Percentiles rank a stretch among this genome's conserved stretches.
phyloP scores from a whole-genome alignment of 2,113 vertebrate species.

The Rhinolophus ferrumequinum region DNA sequence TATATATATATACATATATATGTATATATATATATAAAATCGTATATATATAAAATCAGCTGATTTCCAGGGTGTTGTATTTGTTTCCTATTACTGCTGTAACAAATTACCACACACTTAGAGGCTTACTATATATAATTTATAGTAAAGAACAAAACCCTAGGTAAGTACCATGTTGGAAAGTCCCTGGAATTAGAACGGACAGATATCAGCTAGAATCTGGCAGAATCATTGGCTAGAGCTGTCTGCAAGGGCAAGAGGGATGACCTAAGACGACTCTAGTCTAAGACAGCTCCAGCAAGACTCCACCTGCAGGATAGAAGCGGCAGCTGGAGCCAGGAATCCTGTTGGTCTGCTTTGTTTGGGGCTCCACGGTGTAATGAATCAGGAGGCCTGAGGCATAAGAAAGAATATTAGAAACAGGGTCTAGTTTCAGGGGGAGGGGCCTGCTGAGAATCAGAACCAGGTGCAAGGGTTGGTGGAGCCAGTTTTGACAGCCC shows the following conservation, averaged over 20 bases:
- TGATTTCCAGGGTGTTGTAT: too few species aligned
- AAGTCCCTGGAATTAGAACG: neutral
- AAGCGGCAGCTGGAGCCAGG: neutral
- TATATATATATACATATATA: neutral
- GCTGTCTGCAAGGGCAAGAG: neutral
- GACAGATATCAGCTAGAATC: neutral
- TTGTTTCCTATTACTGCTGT: too few species aligned
- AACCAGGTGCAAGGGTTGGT: neutral
- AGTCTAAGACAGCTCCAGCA: neutral
- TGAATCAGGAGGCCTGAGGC: neutral
- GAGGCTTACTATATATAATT: neutral
- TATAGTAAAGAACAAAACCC: neutral
- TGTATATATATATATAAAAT: too few species aligned
- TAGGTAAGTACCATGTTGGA: neutral
- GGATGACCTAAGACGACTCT: neutral
- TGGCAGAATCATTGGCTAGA: neutral
- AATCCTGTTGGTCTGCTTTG: slow-evolving; percentile 7
- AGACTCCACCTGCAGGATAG: neutral
- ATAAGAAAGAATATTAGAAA: neutral
- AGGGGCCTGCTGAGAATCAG: neutral
- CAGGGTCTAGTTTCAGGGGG: neutral
- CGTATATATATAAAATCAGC: too few species aligned
- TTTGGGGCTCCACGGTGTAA: neutral
- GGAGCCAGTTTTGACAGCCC: neutral
- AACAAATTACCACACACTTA: too few species aligned